phyloP scores from a whole-genome alignment of 2,888 invertebrate species.

The Flexamia atlantica region DNA sequence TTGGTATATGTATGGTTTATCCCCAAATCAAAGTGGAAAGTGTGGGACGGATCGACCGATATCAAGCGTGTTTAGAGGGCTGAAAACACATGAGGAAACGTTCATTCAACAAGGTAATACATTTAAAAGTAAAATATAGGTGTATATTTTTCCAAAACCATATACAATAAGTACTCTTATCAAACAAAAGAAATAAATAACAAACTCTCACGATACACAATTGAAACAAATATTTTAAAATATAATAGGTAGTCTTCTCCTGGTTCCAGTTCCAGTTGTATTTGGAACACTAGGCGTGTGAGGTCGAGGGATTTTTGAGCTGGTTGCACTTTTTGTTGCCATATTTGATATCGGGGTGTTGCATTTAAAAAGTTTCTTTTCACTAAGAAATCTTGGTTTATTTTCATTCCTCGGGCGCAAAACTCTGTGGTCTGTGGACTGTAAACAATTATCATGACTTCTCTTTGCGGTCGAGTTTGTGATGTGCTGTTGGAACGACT shows the following conservation, averaged over 20 bases:
- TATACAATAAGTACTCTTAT: too few relatives aligned
- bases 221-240: neutral
- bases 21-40: too few relatives aligned
- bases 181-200: too few relatives aligned
- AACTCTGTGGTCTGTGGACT: neutral
- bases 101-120: too few relatives aligned
- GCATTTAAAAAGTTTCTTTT: neutral
- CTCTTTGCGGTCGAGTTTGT: neutral
- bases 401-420: slow-evolving; percentile 18
- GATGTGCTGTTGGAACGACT: slow-evolving; percentile 2
- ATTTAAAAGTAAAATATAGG: too few relatives aligned
- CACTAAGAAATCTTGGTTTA: neutral
- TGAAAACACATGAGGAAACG: too few relatives aligned
- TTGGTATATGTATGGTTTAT: too few relatives aligned
- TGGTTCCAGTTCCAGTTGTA: neutral
- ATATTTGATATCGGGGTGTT: neutral
- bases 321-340: neutral
- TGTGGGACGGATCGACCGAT: too few relatives aligned
- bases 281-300: neutral
- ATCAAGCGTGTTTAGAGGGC: too few relatives aligned
- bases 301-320: slow-evolving; percentile 4
- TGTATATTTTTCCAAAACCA: too few relatives aligned
- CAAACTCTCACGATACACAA: neutral
- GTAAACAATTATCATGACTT: neutral
- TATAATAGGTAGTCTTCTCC: slow-evolving; percentile 19